Percentiles rank a stretch among this genome's conserved stretches.
Evolutionary conservation across 2,888 invertebrate genomes (phyloP).

Genomic region (Tridacna crocea): DNA sequence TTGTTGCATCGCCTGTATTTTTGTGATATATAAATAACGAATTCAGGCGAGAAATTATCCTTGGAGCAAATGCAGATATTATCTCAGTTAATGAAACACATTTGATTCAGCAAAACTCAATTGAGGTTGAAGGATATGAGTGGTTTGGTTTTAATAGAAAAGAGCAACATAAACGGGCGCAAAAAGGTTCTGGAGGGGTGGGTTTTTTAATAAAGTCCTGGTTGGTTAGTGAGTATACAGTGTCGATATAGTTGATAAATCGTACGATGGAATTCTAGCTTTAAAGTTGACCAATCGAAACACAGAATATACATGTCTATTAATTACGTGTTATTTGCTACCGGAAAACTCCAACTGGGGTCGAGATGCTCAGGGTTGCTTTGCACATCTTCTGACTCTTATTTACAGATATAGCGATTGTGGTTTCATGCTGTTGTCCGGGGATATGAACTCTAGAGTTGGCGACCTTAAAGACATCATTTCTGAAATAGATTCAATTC

Average conservation of each 20-base stretch:
- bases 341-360: constrained; percentile 3
- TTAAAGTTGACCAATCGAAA: not conserved
- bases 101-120: not conserved
- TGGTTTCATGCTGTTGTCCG: too few relatives aligned
- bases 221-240: not conserved
- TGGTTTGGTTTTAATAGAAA: constrained; percentile 6
- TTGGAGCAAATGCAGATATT: not conserved
- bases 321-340: not conserved
- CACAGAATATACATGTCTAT: not conserved
- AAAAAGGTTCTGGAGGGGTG: constrained; percentile 11
- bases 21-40: not conserved
- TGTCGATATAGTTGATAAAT: not conserved
- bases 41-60: not conserved
- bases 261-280: constrained; percentile 7
- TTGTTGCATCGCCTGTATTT: not conserved
- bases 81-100: constrained; percentile 6
- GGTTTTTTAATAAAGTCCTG: constrained; percentile 5
- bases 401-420: not conserved
- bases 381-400: not conserved
- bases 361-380: not conserved
- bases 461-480: too few relatives aligned
- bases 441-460: too few relatives aligned
- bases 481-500: too few relatives aligned
- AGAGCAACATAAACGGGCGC: not conserved
- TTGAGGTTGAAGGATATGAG: constrained; percentile 8